Evolutionary conservation across 2,113 vertebrate species (phyloP), one percentile per base, ranked within the genome.

Genomic region (Microcebus lehilahytsara): DNA sequence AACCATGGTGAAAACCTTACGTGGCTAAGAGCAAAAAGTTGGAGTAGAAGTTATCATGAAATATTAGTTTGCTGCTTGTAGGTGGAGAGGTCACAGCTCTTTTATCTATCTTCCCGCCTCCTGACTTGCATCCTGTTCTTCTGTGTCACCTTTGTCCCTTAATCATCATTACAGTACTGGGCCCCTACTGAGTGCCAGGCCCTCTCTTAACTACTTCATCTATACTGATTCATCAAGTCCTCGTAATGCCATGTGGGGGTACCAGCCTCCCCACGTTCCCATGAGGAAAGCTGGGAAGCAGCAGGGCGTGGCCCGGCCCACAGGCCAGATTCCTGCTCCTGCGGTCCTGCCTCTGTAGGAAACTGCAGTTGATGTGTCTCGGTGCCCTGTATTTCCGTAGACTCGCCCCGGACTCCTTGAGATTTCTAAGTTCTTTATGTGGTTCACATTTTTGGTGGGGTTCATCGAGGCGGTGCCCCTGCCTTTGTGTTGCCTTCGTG

Each of bases 191-290:
- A 60, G 37, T 71, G 9, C 64, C 32, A 46, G 30, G 49, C 34
- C 20, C 40, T 23, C 5, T 40, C 62, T 25, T n/a, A 0, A 34
- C 5, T 27, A 2, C n/a, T 62, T 49, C 25, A 8, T 56, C 12
- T 32, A 14, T 46, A 12, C 56, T 19, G 74, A 51, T 4, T 58
- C 11, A 2, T 22, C 11, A 30, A 16, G 9, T 84, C 51, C 25
- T 79, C 34, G 0, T 5, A 37, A 16, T 0, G 3, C 58, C 1
- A 0, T 6, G 20, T 16, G 42, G 67, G n/a, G 27, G 6, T 3
- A 3, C 32, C 9, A 1, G 37, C 16, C 4, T 25, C 23, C 32
- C 12, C 2, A 0, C 23, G n/a, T 66, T 64, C 8, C 40, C 17
- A 0, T 1, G 27, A 58, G 13, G 32, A n/a, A 49, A 80, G 27